Base-by-base conservation (phyloP, 2,888 invertebrate species). In the Dynastes maya region DNA sequence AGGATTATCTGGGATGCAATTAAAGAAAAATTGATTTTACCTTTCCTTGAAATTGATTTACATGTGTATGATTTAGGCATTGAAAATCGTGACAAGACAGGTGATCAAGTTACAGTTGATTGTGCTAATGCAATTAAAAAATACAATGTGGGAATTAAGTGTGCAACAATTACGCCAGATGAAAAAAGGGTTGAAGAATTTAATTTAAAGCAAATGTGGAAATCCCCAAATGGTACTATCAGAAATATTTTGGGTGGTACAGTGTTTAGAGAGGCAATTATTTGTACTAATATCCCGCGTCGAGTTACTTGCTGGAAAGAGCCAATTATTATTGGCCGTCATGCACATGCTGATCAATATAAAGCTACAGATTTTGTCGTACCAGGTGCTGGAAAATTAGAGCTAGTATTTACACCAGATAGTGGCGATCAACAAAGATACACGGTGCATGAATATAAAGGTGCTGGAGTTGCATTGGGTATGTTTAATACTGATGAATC, bases 1-100 rank as follows among this genome's bases (percentile, higher is more conserved):
- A 93, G 99, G 84, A 96, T 99, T 82, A 98, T 99, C 87, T 99
- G 99, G 99, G 98, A 98, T 86, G 92, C 96, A 53, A 99, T 99
- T 85, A 99, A 99, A 89, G 93, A 98, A 79, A 99, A 99, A 89
- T 92, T 99, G 55, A 98, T 99, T 86, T 90, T 98, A 81, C 99
- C 99, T 0, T 98, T 97, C 90, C 91, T 99, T 84, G 97, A 99
- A 87, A 94, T 99, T 83, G 97, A 99, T 88, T 89, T 99, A 78
- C 97, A 98, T 87, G 94, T 94, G 6, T 99, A 93, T 88, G 99
- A 99, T 89, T 92, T 99, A 86, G 97, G 99, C 68, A 97, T 99
- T 84, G 97, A 99, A 90, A 92, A 97, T 88, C 93, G 99, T 80
- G 98, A 99, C 88, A 92, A 94, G 84, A 99, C 99, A 71, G 92